Base-by-base conservation (phyloP, 2,888 invertebrate genomes). In the Spodoptera picta region DNA sequence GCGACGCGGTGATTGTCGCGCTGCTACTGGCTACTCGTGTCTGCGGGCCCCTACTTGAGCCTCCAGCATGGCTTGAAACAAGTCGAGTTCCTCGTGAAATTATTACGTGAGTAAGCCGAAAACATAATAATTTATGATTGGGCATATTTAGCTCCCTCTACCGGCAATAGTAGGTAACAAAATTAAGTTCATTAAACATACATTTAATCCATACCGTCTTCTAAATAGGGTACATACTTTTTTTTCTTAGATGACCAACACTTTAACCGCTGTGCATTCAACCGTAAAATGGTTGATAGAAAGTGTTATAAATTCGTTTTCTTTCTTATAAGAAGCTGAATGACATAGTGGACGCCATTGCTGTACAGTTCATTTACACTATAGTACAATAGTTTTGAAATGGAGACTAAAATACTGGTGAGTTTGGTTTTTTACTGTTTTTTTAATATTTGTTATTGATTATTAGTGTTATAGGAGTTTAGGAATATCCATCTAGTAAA, bases 231-330 rank as follows among this genome's bases (percentile, higher is more conserved):
- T 60, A 50, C 54, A 59, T 66, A 49, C 45, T 48, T 60, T 63
- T 69, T 66, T 58, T 6, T 51, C 58, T 43, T 51, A 24, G 66
- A 62, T 74, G 27, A 0, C 52, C 54, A 52, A 61, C 67, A 55
- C 55, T 77, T 19, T 73, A 52, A 66, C 70, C 80, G 83, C 83
- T 65, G 60, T 57, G 73, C 87, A 71, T 60, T 75, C 80, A 79
- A 89, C 81, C 93, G 89, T 90, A 80, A 91, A 90, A 87, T 85
- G 83, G 83, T 66, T 70, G 65, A 61, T 91, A 93, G 94, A 94
- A 94, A 94, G 94, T 93, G 89, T 84, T 87, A 64, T 77, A 85
- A 88, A 87, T 87, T 90, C 86, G 88, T 91, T 92, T 92, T 93
- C 89, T 91, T 91, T 88, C 89, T 88, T 87, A 93, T 89, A 93